A percentile compares a stretch with the other conserved stretches of the same genome.
Evolutionary conservation across 2,888 invertebrate species (phyloP).

Genomic region (Ferdinandea cuprea): DNA sequence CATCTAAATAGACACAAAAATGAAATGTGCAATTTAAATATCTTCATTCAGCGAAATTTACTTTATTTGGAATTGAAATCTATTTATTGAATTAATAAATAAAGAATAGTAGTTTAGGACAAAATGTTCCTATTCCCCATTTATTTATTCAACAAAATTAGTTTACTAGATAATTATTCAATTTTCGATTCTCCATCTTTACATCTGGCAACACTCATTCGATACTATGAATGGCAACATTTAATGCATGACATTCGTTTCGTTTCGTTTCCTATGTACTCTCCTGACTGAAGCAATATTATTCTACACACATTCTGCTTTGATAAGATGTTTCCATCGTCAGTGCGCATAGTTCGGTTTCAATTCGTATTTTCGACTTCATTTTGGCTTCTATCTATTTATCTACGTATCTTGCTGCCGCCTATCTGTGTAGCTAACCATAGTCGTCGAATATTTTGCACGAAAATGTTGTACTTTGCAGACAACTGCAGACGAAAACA

Average conservation of each 20-base stretch:
- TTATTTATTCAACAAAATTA: neutral
- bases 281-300: neutral
- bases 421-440: conserved; percentile 45
- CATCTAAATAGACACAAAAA: no score
- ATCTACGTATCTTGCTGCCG: conserved; percentile 20
- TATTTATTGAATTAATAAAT: no score
- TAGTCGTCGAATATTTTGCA: conserved; percentile 40
- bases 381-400: conserved; percentile 38
- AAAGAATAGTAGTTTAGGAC: no score
- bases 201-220: conserved; percentile 35
- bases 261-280: neutral
- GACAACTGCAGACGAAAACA: conserved; percentile 55
- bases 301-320: conserved; percentile 23
- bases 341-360: conserved; percentile 65
- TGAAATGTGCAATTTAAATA: no score
- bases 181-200: no score
- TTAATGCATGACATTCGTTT: conserved; percentile 17
- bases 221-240: conserved; percentile 24
- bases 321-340: conserved; percentile 40
- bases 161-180: no score
- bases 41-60: no score
- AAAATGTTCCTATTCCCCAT: no score
- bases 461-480: conserved; percentile 55
- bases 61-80: no score
- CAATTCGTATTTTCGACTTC: conserved; percentile 18